Evolutionary conservation across 2,113 vertebrate species (phyloP), one percentile per base, ranked within the genome.

Genomic region (Lycocorax pyrrhopterus): DNA sequence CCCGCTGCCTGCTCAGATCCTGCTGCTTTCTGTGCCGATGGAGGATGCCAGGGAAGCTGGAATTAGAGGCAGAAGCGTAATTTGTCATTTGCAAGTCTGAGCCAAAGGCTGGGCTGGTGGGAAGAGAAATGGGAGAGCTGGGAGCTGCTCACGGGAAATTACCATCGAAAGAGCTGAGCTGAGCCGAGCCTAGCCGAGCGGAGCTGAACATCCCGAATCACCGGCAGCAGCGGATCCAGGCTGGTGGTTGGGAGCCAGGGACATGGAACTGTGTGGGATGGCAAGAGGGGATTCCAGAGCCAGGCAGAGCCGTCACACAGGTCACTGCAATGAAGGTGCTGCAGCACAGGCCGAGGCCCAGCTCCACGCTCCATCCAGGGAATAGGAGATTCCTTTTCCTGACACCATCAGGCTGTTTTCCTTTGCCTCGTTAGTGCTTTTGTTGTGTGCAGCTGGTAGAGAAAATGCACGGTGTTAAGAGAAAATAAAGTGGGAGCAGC

Each of bases 31-130:
- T 33, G 76, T 46, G 56, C 33, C 52, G 10, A 1, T 8, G 9
- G 75, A 96, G 91, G 86, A 83, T 94, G 95, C 95, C 94, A 94
- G 90, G 69, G 71, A 91, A 84, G 92, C 93, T 84, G 89, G 84
- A 91, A 97, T 89, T 77, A 76, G 93, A 93, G 87, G 90, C n/a
- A 90, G 62, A 95, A 60, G 76, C 29, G 1, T 72, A 63, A 96
- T 96, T 86, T 95, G 84, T 90, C 93, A 93, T 91, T 96, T 94
- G 86, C 81, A 63, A 90, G 55, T 63, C 52, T 55, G 67, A 96
- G 85, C 39, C 76, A 68, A 71, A 75, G 77, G 5, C 56, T 20
- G 85, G 63, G 89, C 68, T 89, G 83, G 73, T 23, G 66, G 77
- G 90, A 49, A 89, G 88, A 77, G 91, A 87, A 93, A 94, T 32